Conservation (phyloP, 2,113 vertebrate genomes). For the Microcebus lehilahytsara region DNA sequence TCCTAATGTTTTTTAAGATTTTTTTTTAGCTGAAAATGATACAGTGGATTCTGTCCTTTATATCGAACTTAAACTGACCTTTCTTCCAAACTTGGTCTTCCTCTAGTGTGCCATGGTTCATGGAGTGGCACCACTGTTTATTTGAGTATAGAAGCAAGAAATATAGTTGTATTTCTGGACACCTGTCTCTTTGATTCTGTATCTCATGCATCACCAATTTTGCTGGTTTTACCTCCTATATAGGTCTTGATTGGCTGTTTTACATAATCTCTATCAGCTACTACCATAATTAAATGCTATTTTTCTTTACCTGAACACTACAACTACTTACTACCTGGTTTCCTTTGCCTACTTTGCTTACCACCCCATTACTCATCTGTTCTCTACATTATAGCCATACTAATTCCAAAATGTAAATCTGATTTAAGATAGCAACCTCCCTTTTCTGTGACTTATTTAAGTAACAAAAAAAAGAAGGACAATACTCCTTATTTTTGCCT, state of each 20-base stretch:
- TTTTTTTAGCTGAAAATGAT: not conserved
- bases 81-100: not conserved
- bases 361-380: rapidly evolving
- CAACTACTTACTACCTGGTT: not conserved
- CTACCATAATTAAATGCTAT: not conserved
- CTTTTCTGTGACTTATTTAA: not conserved
- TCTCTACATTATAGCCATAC: not conserved
- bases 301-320: not conserved
- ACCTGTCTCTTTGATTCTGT: not conserved
- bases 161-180: not conserved
- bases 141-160: not conserved
- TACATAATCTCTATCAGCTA: not conserved
- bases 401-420: not conserved
- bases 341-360: not conserved
- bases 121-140: not conserved
- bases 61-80: not conserved
- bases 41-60: not conserved
- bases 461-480: not conserved
- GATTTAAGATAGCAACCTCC: not conserved
- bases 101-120: not conserved
- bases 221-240: not conserved
- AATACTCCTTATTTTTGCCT: not conserved
- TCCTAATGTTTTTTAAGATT: not conserved
- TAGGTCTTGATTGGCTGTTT: not conserved
- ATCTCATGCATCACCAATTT: not conserved